phyloP scores from a whole-genome alignment of 2,113 vertebrate species.

The Myotis brandtii region DNA sequence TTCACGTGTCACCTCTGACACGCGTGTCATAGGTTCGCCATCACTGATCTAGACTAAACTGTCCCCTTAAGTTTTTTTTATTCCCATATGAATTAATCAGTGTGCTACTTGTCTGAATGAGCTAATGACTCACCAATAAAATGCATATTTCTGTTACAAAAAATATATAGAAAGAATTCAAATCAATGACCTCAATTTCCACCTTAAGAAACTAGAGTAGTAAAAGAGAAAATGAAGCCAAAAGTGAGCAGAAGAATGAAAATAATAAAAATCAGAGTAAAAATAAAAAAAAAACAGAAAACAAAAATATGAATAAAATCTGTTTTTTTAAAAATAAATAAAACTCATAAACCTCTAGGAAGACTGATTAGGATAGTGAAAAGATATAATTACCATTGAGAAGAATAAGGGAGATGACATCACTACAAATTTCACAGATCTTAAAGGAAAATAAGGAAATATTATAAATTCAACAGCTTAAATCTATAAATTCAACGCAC shows the following conservation, averaged over 20 bases:
- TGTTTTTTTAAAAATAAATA: not conserved
- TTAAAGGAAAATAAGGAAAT: not conserved
- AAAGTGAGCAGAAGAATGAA: too few relatives aligned
- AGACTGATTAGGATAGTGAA: not conserved
- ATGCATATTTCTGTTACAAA: not conserved
- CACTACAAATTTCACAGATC: not conserved
- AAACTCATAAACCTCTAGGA: not conserved
- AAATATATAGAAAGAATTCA: too few relatives aligned
- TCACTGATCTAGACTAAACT: not conserved
- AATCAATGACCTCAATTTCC: too few relatives aligned
- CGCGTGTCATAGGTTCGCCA: too few relatives aligned
- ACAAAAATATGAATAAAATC: too few relatives aligned
- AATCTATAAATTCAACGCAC: too few relatives aligned
- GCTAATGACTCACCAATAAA: not conserved
- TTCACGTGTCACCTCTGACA: too few relatives aligned
- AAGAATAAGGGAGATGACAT: not conserved
- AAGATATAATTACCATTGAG: not conserved
- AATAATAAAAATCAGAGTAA: too few relatives aligned
- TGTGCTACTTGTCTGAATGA: not conserved
- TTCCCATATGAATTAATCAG: not conserved
- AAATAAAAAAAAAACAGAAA: too few relatives aligned
- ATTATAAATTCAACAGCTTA: too few relatives aligned
- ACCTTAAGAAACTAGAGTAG: too few relatives aligned
- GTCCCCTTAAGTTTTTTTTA: not conserved
- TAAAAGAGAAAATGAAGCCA: too few relatives aligned